Percentiles rank a stretch among this genome's conserved stretches.
phyloP scores from a whole-genome alignment of 2,113 vertebrate species.

The Brevimyrus niger region DNA sequence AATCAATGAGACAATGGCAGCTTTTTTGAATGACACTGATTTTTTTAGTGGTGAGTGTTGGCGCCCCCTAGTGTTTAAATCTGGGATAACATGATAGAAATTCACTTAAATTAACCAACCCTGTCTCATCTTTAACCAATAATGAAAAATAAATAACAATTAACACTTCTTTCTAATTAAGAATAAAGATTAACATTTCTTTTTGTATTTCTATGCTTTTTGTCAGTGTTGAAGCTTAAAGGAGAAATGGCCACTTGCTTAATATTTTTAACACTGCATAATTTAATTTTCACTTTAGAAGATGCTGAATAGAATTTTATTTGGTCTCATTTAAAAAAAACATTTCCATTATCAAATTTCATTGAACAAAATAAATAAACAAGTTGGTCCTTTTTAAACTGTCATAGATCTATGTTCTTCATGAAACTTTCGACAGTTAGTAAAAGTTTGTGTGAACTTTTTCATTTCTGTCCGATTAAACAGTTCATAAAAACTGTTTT shows the following conservation, averaged over 20 bases:
- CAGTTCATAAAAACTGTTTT: too few relatives aligned
- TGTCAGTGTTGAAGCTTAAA: background rate
- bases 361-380: background rate
- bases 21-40: slow-evolving; percentile 94
- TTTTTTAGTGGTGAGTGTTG: slow-evolving; percentile 91
- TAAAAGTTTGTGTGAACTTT: background rate
- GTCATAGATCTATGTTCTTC: background rate
- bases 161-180: background rate
- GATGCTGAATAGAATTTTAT: background rate
- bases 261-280: background rate
- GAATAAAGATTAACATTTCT: background rate
- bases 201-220: background rate
- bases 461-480: background rate
- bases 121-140: slow-evolving; percentile 16
- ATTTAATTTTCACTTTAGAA: background rate
- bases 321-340: background rate
- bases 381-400: background rate
- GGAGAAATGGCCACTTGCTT: background rate
- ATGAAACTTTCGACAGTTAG: background rate
- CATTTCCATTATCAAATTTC: background rate
- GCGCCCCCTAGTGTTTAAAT: slow-evolving; percentile 59
- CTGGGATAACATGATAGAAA: slow-evolving; percentile 53
- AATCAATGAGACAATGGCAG: slow-evolving; percentile 95
- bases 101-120: slow-evolving; percentile 60
- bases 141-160: background rate